Conservation (phyloP, 2,888 invertebrate genomes). For the Biston stratarius region DNA sequence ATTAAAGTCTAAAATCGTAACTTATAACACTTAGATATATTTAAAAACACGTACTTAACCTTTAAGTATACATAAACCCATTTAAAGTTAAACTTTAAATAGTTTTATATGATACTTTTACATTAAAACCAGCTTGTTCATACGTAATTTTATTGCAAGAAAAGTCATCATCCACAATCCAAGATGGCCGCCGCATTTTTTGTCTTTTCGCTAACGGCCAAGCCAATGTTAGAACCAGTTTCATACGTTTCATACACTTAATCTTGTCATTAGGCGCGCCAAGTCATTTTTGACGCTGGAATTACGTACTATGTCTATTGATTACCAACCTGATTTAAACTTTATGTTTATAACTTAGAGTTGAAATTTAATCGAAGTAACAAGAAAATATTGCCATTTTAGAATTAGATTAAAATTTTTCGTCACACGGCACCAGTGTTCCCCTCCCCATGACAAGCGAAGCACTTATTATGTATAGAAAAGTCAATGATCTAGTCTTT, state of each 20-base stretch:
- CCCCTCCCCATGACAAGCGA: conserved; percentile 55
- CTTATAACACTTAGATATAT: too few relatives aligned
- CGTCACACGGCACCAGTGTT: conserved; percentile 61
- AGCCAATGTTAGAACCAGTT: conserved; percentile 74
- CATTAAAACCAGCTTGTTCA: conserved; percentile 26
- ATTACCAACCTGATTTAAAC: conserved; percentile 35
- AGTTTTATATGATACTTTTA: background rate
- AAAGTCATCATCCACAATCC: conserved; percentile 65
- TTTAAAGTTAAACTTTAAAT: too few relatives aligned
- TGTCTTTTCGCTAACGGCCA: conserved; percentile 72
- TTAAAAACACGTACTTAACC: background rate
- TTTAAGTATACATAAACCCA: background rate
- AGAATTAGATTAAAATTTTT: conserved; percentile 51
- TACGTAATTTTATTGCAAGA: conserved; percentile 61
- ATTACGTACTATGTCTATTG: conserved; percentile 41
- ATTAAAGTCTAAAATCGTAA: too few relatives aligned
- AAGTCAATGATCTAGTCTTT: conserved; percentile 42
- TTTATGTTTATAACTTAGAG: conserved; percentile 35
- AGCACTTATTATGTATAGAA: conserved; percentile 43
- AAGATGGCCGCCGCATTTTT: conserved; percentile 72
- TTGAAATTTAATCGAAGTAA: conserved; percentile 38
- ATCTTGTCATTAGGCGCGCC: conserved; percentile 78
- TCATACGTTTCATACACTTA: conserved; percentile 70
- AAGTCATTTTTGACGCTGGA: conserved; percentile 70
- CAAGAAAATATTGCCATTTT: conserved; percentile 43